A percentile compares a stretch with the other conserved stretches of the same genome.
Evolutionary conservation across 2,888 invertebrate genomes (phyloP).

Genomic region (Melanchra persicariae): DNA sequence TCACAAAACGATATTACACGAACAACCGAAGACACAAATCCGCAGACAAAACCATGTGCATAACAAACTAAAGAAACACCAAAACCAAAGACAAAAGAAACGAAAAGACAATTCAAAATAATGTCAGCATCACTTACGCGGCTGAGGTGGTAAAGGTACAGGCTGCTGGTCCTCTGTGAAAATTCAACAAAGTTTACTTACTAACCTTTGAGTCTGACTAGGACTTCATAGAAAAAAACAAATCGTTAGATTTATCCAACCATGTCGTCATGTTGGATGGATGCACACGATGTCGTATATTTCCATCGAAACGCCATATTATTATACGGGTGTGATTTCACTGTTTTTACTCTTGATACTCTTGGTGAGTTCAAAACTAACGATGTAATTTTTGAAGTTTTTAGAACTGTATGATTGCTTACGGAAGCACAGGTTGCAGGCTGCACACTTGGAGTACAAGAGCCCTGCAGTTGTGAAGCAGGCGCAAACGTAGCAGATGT

Average conservation of each 20-base stretch:
- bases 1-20: not conserved
- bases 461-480: constrained; percentile 72
- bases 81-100: constrained; percentile 14
- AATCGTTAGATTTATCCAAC: not conserved
- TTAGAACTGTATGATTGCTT: constrained; percentile 19
- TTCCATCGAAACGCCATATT: no score
- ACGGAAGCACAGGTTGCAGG: constrained; percentile 74
- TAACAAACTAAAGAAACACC: not conserved
- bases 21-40: not conserved
- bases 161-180: constrained; percentile 45
- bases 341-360: not conserved
- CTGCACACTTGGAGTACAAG: constrained; percentile 76
- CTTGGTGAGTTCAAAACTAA: not conserved
- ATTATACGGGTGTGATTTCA: no score
- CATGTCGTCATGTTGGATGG: no score
- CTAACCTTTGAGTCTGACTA: not conserved
- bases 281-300: no score
- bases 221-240: no score
- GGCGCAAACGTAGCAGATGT: constrained; percentile 78
- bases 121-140: constrained; percentile 47
- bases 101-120: constrained; percentile 2
- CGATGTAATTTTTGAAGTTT: not conserved
- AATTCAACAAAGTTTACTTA: constrained; percentile 33
- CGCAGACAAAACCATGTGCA: not conserved
- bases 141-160: constrained; percentile 35